Evolutionary conservation across 2,797 vertebrate genomes (phyloP).

Genomic region (Xerus rutilus): DNA sequence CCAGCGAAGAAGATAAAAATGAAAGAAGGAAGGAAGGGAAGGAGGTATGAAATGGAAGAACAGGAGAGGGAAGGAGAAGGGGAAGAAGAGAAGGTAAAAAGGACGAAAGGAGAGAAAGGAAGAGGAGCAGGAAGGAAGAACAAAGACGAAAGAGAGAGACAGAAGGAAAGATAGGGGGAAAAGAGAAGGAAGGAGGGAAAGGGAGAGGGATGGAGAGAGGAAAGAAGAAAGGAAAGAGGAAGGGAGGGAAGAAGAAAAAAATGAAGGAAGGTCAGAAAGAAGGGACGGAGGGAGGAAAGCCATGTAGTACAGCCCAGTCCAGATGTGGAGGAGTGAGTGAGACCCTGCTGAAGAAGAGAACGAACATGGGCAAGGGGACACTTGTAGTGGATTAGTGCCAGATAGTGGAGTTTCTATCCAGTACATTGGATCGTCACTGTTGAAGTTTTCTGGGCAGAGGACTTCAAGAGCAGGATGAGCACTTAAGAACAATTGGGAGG

Average conservation of each 20-base stretch:
- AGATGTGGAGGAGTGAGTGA: neutral
- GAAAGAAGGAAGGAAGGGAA: neutral
- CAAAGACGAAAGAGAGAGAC: fast-evolving
- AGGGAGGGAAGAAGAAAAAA: fast-evolving
- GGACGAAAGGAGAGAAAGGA: neutral
- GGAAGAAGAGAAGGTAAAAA: neutral
- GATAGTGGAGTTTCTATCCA: neutral
- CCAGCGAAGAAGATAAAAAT: neutral
- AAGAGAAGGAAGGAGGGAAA: too few relatives aligned
- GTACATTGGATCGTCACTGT: neutral
- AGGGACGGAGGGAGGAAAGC: neutral
- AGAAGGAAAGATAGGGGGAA: neutral
- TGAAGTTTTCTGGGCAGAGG: neutral
- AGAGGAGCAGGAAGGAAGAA: fast-evolving
- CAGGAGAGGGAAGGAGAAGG: too few relatives aligned
- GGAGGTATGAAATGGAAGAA: too few relatives aligned
- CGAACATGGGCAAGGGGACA: fast-evolving
- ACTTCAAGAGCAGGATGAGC: neutral
- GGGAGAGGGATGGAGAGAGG: fast-evolving
- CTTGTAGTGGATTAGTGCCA: fast-evolving
- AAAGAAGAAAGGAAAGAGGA: neutral
- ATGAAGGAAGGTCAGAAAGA: too few relatives aligned
- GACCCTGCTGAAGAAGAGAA: neutral
- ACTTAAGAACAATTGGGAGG: neutral
- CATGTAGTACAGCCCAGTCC: too few relatives aligned